Conservation (phyloP, 2,113 vertebrate genomes). For the Protobothrops flavoviridis region DNA sequence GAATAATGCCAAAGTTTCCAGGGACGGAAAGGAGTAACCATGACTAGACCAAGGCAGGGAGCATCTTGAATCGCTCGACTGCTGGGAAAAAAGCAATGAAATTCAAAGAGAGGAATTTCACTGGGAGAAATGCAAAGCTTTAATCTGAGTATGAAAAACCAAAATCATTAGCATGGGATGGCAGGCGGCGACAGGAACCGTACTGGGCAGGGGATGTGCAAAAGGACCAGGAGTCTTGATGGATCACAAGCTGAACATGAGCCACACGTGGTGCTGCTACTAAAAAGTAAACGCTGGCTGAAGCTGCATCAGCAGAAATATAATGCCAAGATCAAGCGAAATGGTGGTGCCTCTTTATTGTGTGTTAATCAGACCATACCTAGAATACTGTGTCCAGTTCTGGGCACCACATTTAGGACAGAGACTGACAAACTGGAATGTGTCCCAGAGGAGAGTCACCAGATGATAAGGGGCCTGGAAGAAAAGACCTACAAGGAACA, state of each 20-base stretch:
- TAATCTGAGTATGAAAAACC: not conserved
- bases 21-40: not conserved
- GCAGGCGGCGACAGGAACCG: not conserved
- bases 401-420: not conserved
- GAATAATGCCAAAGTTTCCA: not conserved
- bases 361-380: not conserved
- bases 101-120: not conserved
- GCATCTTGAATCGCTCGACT: not conserved
- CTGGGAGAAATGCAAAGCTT: not conserved
- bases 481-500: not conserved
- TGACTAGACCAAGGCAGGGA: not conserved
- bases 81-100: not conserved
- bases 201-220: not conserved
- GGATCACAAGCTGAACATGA: not conserved
- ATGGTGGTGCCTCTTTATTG: not conserved
- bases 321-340: not conserved
- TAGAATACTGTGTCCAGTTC: not conserved
- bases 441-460: not conserved
- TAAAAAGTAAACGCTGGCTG: not conserved
- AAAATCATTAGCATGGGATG: not conserved
- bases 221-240: not conserved
- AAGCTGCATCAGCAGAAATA: not conserved
- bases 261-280: not conserved
- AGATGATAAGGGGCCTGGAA: not conserved
- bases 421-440: not conserved